Base-by-base conservation (phyloP, 2,113 vertebrate species). In the Clupea harengus region DNA sequence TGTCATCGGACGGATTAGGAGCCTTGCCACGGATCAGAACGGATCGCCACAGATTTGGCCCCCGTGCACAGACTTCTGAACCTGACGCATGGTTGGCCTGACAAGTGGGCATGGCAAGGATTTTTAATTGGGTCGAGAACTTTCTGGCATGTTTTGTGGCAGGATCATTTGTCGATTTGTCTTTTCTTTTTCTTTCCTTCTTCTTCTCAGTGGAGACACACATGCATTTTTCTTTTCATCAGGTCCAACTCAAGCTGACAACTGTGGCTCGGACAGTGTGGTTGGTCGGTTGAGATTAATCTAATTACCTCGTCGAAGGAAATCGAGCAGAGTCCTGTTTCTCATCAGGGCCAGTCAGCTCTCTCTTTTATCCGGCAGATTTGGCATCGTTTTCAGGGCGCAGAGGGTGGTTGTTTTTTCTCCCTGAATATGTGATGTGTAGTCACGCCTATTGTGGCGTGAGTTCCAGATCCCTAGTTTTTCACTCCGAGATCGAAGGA, bases 1-100 rank as follows among this genome's bases (percentile, higher is more conserved):
- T 89, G 84, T 87, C 81, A 87, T 67, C 39, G 47, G 75, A 39
- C 47, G 80, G 89, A 60, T 82, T 45, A n/a, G 60, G 28, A 15
- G 83, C 89, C 89, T 90, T 81, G 52, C 44, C 6, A 15, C 45
- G 15, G 45, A 78, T 78, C 64, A 67, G 64, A 67, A 67, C 64
- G 32, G 25, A 78, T 17, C 72, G 72, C 25, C 25, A 39, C 72
- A 78, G 72, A 78, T 78, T 78, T 78, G 72, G 72, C 32, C 10
- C 72, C 64, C 7, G 64, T 39, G 25, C 32, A 15, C 32, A 78
- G 4, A 78, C 28, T 44, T 78, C 72, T 78, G 72, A 32, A 78
- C 72, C 72, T 39, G 72, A 78, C 28, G 17, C 72, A 32, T 8
- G 25, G 64, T 32, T 32, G 32, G 72, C 72, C 11, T 39, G 13